Percentiles rank a stretch among this genome's conserved stretches.
These are phyloP conservation scores for Cotesia chilonis DNA, from an alignment of 1,140 invertebrate species.

Conservation along the genomic window DNA sequence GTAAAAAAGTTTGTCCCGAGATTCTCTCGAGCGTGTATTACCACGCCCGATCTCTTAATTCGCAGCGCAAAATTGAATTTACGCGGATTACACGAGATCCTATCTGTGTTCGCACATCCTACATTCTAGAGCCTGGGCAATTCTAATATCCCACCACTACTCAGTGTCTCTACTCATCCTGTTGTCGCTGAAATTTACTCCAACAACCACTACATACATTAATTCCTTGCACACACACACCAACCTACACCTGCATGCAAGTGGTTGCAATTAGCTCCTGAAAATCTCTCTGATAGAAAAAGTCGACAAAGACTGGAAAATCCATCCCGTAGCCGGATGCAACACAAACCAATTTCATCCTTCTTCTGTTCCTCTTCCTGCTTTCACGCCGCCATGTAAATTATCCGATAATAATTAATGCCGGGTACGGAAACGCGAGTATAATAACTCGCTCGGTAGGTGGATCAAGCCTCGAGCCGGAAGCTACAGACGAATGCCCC, in stretches of 20 bases:
- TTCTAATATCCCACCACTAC: background rate
- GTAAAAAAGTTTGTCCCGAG: background rate
- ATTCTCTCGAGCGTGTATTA: background rate
- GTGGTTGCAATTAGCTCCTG: conserved; percentile 12
- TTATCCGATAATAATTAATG: conserved; percentile 20
- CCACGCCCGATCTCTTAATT: conserved; percentile 16
- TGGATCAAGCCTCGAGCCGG: conserved; percentile 3
- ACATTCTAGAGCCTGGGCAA: background rate
- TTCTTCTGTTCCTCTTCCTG: background rate
- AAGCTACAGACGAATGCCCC: background rate
- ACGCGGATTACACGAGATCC: conserved; percentile 14
- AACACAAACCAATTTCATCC: conserved; percentile 9
- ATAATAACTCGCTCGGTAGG: conserved; percentile 4
- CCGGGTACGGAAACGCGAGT: conserved; percentile 8
- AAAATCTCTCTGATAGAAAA: background rate
- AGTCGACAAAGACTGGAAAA: background rate
- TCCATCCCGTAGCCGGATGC: background rate
- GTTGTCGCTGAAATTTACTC: background rate
- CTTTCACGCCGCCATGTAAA: conserved; percentile 7
- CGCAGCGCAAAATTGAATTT: conserved; percentile 10
- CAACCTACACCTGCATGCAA: background rate
- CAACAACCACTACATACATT: background rate
- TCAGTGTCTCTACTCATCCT: background rate
- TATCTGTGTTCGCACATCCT: conserved; percentile 6
- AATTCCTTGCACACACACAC: background rate